Conservation (phyloP, 2,888 invertebrate species). For the Lumbricus terrestris region DNA sequence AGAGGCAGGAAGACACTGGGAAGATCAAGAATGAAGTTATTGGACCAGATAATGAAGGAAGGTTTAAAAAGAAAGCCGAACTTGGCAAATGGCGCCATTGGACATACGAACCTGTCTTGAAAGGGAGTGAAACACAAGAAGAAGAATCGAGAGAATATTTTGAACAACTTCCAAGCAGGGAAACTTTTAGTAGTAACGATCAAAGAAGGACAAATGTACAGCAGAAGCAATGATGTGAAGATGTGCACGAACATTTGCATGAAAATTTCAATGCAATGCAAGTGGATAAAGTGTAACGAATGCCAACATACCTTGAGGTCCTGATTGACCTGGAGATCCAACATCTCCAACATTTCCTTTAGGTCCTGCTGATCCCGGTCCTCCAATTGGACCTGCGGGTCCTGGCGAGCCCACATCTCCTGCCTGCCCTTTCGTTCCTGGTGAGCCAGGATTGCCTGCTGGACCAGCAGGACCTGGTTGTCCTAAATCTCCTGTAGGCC, state of each 20-base stretch:
- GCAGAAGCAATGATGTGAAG: not conserved
- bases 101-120: too few species aligned
- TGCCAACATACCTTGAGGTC: constrained; percentile 60
- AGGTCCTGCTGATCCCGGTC: constrained; percentile 19
- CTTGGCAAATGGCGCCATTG: too few species aligned
- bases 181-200: not conserved
- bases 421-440: not conserved
- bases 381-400: constrained; percentile 18
- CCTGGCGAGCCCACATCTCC: constrained; percentile 17
- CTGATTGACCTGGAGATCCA: constrained; percentile 60
- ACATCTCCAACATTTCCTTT: constrained; percentile 22
- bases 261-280: not conserved
- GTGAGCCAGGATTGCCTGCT: not conserved
- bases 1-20: too few species aligned
- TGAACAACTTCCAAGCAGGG: not conserved
- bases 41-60: too few species aligned
- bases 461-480: constrained; percentile 26
- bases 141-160: not conserved
- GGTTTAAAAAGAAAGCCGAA: too few species aligned
- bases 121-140: too few species aligned
- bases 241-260: not conserved
- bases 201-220: not conserved
- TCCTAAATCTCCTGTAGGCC: constrained; percentile 27
- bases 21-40: too few species aligned
- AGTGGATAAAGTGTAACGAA: not conserved